phyloP scores from a whole-genome alignment of 1,140 invertebrate species.

The Macrobrachium nipponense region DNA sequence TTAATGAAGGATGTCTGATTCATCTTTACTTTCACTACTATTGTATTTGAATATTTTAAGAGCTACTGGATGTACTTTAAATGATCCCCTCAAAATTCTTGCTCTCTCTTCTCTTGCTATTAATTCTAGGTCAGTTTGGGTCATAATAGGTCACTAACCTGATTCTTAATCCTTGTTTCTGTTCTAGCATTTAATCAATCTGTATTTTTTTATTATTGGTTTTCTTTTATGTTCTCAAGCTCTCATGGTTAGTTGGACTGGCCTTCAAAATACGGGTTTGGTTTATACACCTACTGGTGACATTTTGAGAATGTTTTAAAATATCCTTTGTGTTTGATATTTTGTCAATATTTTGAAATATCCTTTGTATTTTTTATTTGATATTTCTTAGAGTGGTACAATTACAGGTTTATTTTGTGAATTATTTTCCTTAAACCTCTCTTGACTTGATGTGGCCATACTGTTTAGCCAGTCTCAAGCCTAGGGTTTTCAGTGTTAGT shows the following conservation, averaged over 20 bases:
- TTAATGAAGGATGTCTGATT: too few relatives aligned
- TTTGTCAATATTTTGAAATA: too few relatives aligned
- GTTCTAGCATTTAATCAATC: conserved; percentile 31
- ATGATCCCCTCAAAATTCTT: conserved; percentile 51
- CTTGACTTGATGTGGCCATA: conserved; percentile 24
- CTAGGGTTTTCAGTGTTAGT: conserved; percentile 49
- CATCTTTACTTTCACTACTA: conserved; percentile 27
- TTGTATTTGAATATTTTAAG: conserved; percentile 47
- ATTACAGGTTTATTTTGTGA: conserved; percentile 27
- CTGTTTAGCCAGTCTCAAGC: conserved; percentile 38
- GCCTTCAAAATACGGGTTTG: conserved; percentile 2
- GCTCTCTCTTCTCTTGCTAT: conserved; percentile 49
- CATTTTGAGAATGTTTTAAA: conserved; percentile 47
- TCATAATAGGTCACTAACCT: conserved; percentile 59
- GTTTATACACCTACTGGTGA: conserved; percentile 27
- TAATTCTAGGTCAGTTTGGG: conserved; percentile 59
- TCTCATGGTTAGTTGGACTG: conserved; percentile 41
- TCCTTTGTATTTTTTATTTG: conserved; percentile 13
- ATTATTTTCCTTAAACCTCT: conserved; percentile 36
- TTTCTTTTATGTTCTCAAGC: conserved; percentile 29
- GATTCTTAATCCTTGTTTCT: conserved; percentile 27
- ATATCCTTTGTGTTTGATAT: too few relatives aligned
- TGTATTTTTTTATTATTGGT: too few relatives aligned
- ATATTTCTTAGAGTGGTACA: conserved; percentile 10
- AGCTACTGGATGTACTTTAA: conserved; percentile 56